Conservation (phyloP, 2,797 vertebrate species). For the Premnoplex brunnescens region DNA sequence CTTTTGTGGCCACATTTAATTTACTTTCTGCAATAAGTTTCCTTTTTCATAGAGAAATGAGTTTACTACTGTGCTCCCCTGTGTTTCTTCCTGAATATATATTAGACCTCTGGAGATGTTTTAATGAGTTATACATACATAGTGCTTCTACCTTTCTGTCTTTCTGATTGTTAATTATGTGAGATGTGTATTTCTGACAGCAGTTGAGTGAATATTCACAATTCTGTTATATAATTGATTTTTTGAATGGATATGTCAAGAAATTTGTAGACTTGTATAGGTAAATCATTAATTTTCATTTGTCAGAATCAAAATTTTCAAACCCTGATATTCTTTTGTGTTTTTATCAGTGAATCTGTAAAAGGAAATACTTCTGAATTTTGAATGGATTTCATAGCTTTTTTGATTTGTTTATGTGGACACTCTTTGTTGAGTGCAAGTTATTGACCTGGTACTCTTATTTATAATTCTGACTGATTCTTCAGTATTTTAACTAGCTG, state of each 20-base stretch:
- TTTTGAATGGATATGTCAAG: slow-evolving; percentile 37
- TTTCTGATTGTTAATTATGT: background rate
- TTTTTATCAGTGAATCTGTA: slow-evolving; percentile 60
- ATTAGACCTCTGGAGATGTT: slow-evolving; percentile 40
- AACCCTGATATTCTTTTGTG: slow-evolving; percentile 35
- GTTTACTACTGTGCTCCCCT: background rate
- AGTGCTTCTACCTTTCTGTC: slow-evolving; percentile 62
- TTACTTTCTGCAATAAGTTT: slow-evolving; percentile 45
- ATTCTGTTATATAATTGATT: slow-evolving; percentile 49
- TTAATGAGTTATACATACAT: slow-evolving; percentile 44
- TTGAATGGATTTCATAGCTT: slow-evolving; percentile 12
- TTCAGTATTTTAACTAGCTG: slow-evolving; percentile 46
- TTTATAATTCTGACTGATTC: slow-evolving; percentile 31
- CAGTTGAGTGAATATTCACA: slow-evolving; percentile 54
- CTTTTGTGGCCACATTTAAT: background rate
- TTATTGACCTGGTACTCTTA: slow-evolving; percentile 31
- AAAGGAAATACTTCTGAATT: slow-evolving; percentile 50
- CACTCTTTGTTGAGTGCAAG: slow-evolving; percentile 15
- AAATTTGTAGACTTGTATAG: background rate
- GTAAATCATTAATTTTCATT: slow-evolving; percentile 51
- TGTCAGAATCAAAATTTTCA: slow-evolving; percentile 50
- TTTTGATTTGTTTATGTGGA: slow-evolving; percentile 2
- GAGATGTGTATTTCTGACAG: slow-evolving; percentile 17
- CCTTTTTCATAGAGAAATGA: slow-evolving; percentile 39
- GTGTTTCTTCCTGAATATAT: slow-evolving; percentile 21